Base-by-base conservation (phyloP, 2,888 invertebrate genomes). In the Tiphia femorata region DNA sequence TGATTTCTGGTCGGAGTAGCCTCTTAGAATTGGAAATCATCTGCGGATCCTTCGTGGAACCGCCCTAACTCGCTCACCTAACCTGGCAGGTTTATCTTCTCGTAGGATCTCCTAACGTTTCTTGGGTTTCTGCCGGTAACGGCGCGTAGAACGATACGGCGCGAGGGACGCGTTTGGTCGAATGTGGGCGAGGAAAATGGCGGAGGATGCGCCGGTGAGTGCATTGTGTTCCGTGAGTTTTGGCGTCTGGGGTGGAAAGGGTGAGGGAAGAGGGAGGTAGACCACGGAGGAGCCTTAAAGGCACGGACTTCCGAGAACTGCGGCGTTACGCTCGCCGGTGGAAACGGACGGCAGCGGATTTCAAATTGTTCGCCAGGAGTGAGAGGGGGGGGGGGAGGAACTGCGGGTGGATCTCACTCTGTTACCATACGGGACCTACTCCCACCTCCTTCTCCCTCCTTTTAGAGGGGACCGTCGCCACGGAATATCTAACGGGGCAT, bases 211-310 rank as follows among this genome's bases (percentile, higher is more conserved):
- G 35, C 27, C 63, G 68, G 72, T 67, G 67, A n/a, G n/a, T 67
- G 73, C 62, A 75, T 73, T 75, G 72, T 73, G 68, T 67, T 61
- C 57, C 38, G 49, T 25, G 50, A 43, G 30, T 19, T 12, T 49
- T 30, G 25, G 21, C 49, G 48, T 41, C 47, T 23, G 23, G 53
- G 37, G n/a, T n/a, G 41, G 48, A 20, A 44, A 12, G 33, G 50
- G 25, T 38, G 7, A 23, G 53, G 49, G 21, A 29, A 42, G 37
- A 42, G 43, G 43, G 30, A 4, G 23, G 19, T 19, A 46, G 46
- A 21, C 20, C n/a, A n/a, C 14, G 58, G 20, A 27, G 44, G 46
- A 19, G 46, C 49, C 49, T 49, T 53, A 54, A 64, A 56, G 67
- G 49, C 44, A 52, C 16, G 38, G 50, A 41, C 49, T 69, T 70